Conservation (phyloP, 1,140 invertebrate species). For the Lucilia sericata region DNA sequence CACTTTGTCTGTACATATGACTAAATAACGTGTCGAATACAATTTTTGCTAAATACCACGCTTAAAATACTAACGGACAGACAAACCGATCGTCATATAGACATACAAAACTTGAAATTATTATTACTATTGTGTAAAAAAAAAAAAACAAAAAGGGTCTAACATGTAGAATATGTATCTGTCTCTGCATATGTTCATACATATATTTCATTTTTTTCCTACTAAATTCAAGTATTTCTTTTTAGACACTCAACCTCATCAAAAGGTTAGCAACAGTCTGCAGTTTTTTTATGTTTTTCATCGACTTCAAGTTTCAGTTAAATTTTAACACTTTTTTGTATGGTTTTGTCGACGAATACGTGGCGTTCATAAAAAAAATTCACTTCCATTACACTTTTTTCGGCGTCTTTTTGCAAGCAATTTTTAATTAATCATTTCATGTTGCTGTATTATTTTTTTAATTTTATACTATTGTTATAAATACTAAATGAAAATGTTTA, state of each 20-base stretch:
- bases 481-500: not conserved
- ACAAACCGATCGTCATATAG: too few relatives aligned
- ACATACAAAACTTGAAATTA: not conserved
- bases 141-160: not conserved
- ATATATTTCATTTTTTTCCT: not conserved
- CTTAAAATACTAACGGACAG: too few relatives aligned
- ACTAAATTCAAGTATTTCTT: not conserved
- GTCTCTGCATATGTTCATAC: not conserved
- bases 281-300: constrained; percentile 17
- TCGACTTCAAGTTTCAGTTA: constrained; percentile 28
- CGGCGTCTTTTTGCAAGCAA: not conserved
- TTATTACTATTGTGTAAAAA: not conserved
- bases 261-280: constrained; percentile 43
- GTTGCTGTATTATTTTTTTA: not conserved
- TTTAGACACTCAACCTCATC: not conserved
- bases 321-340: constrained; percentile 34
- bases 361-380: constrained; percentile 10
- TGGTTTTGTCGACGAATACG: constrained; percentile 15
- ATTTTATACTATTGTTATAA: not conserved
- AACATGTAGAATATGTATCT: not conserved
- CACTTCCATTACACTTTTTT: not conserved
- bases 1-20: too few relatives aligned
- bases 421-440: constrained; percentile 8
- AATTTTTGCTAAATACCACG: too few relatives aligned
- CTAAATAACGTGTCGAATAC: too few relatives aligned